Base-by-base conservation (phyloP, 1,140 invertebrate species). In the Hestina assimilis region DNA sequence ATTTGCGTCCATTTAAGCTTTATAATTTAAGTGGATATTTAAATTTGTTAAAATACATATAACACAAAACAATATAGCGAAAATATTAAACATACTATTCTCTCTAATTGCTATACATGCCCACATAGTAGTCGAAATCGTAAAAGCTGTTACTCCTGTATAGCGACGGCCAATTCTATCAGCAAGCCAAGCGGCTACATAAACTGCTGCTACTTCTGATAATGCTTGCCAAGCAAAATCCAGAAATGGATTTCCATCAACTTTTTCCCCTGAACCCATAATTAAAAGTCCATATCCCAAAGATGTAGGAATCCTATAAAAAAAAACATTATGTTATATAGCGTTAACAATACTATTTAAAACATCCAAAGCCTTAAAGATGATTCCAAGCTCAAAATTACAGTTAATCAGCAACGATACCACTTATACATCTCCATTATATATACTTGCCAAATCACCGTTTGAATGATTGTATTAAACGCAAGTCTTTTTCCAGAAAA, bases 171-270 rank as follows among this genome's bases (percentile, higher is more conserved):
- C 92, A 9, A 90, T 77, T 15, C 63, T 85, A 53, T 92, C 87
- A 17, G 84, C 83, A 4, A 89, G 62, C 72, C 72, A 82, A 9
- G 73, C 74, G 26, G 69, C 74, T 47, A 89, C 4, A 60, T 89
- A 86, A 63, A 85, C 85, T 28, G 87, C 91, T 1, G 92, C 92
- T 6, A 93, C 77, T 73, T 94, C 93, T 12, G 90, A 89, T 3
- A 92, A 54, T 42, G 90, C 89, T 67, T 93, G 90, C 60, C 91
- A 88, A 50, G 92, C 89, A 76, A 92, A 93, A 75, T 94, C 93
- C 31, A 94, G 68, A 70, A 93, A 94, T 14, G 93, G 92, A 79
- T 93, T 93, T 31, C 92, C 93, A 29, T 89, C 86, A 67, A 93
- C 78, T 53, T 92, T 92, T 59, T 80, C 70, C 14, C 89, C 91